These are phyloP conservation scores for Scaptomyza flava DNA, from an alignment of 2,888 invertebrate genomes.

Conservation along the genomic window DNA sequence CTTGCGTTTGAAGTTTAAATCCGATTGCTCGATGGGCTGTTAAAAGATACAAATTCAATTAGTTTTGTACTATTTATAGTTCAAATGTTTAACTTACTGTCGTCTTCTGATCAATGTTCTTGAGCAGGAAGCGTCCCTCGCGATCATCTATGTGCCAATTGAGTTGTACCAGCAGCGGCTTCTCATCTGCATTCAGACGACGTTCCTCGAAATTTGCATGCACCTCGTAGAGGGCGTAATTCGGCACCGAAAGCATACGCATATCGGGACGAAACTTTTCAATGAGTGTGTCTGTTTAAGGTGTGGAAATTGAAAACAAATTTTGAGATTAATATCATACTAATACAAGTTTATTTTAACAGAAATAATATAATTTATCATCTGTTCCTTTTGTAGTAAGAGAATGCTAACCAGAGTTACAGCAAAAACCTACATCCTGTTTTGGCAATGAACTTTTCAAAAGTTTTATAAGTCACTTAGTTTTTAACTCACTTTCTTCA, in stretches of 20 bases:
- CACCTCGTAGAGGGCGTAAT: constrained; percentile 90
- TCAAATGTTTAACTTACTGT: constrained; percentile 66
- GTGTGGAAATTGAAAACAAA: too few species aligned
- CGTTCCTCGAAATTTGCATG: constrained; percentile 94
- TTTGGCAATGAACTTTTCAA: too few species aligned
- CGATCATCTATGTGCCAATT: constrained; percentile 99
- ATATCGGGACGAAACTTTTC: constrained; percentile 99
- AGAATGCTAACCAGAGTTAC: too few species aligned
- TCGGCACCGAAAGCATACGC: constrained; percentile 94
- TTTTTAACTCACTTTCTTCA: too few species aligned
- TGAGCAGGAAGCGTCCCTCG: constrained; percentile 97
- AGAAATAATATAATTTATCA: too few species aligned
- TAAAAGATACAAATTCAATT: constrained; percentile 37
- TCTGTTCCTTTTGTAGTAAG: too few species aligned
- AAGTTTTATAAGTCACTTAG: too few species aligned
- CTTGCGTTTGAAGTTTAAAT: constrained; percentile 95
- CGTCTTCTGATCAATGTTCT: constrained; percentile 94
- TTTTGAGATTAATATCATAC: too few species aligned
- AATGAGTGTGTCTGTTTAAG: constrained; percentile 91
- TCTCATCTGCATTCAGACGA: constrained; percentile 94
- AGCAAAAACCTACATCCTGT: too few species aligned
- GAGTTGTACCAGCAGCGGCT: constrained; percentile 97
- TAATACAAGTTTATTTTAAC: too few species aligned
- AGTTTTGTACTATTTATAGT: neutral
- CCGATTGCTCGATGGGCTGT: constrained; percentile 89